Conservation (phyloP, 1,140 invertebrate genomes). For the Solenopsis fugax region DNA sequence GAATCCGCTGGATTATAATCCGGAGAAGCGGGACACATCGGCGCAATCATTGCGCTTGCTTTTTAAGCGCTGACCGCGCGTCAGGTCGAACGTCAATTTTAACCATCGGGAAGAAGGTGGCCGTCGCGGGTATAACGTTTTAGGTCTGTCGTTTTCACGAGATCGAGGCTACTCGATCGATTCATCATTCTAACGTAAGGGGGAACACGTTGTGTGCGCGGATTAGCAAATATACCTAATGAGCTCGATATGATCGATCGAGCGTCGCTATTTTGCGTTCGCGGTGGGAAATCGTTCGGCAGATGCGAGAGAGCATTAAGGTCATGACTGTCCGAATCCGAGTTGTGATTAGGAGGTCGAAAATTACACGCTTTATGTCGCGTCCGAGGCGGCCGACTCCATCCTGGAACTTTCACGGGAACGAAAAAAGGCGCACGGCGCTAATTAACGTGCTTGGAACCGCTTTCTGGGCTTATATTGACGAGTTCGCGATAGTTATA, state of each 20-base stretch:
- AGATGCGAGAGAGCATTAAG: conserved; percentile 47
- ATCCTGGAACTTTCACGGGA: conserved; percentile 66
- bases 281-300: conserved; percentile 1
- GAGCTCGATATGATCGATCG: conserved; percentile 60
- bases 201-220: neutral
- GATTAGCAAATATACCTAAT: conserved; percentile 57
- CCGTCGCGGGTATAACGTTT: neutral
- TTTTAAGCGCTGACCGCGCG: conserved; percentile 1
- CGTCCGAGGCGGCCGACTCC: neutral
- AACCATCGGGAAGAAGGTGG: neutral
- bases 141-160: neutral
- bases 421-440: conserved; percentile 73
- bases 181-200: conserved; percentile 51
- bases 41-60: neutral
- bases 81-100: conserved; percentile 1
- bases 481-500: conserved; percentile 76
- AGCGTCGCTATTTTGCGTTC: neutral
- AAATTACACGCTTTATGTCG: conserved; percentile 59
- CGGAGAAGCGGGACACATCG: conserved; percentile 21
- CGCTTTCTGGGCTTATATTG: conserved; percentile 68
- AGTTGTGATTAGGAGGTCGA: conserved; percentile 42
- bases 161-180: conserved; percentile 36
- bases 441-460: conserved; percentile 77
- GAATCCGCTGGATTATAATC: conserved; percentile 3
- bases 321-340: conserved; percentile 32